Conservation (phyloP, 2,113 vertebrate genomes). For the Colinus virginianus region DNA sequence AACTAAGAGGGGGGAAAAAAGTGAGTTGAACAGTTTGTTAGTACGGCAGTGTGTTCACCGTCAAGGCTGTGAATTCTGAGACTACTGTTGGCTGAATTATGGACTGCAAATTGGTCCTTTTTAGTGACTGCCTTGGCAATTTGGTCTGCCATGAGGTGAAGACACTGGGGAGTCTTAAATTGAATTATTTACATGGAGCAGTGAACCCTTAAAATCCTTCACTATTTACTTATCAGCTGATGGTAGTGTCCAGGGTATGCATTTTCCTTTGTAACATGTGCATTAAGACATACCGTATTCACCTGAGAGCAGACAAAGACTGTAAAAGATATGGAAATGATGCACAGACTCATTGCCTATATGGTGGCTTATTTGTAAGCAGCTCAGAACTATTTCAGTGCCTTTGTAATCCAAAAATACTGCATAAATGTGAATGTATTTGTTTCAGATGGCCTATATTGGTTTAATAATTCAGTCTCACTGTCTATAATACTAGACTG, state of each 20-base stretch:
- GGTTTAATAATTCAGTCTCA: slow-evolving; percentile 36
- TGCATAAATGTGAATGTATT: slow-evolving; percentile 66
- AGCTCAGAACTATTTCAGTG: slow-evolving; percentile 77
- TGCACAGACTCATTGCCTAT: slow-evolving; percentile 11
- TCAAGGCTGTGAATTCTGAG: slow-evolving; percentile 40
- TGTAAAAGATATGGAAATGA: slow-evolving; percentile 6
- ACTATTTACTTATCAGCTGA: slow-evolving; percentile 33
- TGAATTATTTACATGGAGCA: slow-evolving; percentile 23
- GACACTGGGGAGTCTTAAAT: slow-evolving; percentile 29
- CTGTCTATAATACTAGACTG: slow-evolving; percentile 10
- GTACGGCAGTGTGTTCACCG: background rate
- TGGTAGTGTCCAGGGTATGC: slow-evolving; percentile 32
- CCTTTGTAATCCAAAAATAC: slow-evolving; percentile 77
- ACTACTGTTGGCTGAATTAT: background rate
- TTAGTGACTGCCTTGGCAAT: background rate
- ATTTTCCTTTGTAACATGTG: slow-evolving; percentile 41
- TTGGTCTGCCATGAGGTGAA: background rate
- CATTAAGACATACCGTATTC: slow-evolving; percentile 27
- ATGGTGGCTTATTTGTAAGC: slow-evolving; percentile 53
- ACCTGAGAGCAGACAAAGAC: slow-evolving; percentile 39
- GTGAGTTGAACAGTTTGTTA: slow-evolving; percentile 10
- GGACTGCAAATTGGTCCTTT: background rate
- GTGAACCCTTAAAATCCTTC: slow-evolving; percentile 19
- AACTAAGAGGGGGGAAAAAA: background rate
- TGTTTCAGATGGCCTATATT: background rate